Base-by-base conservation (phyloP, 2,888 invertebrate species). In the Piscicola geometra region DNA sequence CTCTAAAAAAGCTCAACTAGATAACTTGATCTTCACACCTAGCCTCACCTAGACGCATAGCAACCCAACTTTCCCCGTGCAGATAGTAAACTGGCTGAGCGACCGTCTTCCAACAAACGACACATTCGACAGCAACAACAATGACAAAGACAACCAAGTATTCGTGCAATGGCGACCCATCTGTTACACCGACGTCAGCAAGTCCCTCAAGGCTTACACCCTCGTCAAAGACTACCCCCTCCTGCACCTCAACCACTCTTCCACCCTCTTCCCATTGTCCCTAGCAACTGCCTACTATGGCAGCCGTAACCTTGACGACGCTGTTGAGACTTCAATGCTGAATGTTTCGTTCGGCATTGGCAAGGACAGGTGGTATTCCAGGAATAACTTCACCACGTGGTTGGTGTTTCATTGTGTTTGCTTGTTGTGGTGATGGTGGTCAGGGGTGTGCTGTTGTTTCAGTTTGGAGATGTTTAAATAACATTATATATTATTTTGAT, bases 141-240 rank as follows among this genome's bases (percentile, higher is more conserved):
- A 21, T 30, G 71, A 52, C 71, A 47, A 32, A 15, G n/a, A 71
- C 9, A 32, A 50, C 12, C 64, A 56, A 1, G 36, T 33, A 15
- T 73, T 73, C 64, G 73, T 73, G 9, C 73, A 73, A 33, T 73
- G 73, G 73, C 56, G 33, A 64, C 73, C 73, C 41, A 73, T 73
- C 15, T 33, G 73, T 32, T 73, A 73, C 73, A 35, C 56, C 12
- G 33, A 56, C 73, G 25, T 18, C 2, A 9, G 33, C 32, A 64
- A 33, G 41, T 73, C 73, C 2, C 33, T 73, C 12, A 2, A 33
- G 25, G 35, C 47, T n/a, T 25, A 50, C 25, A 73, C 64, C 21
- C 12, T 30, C 9, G 73, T 73, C 15, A 52, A 52, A 12, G 18
- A 47, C 36, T 60, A 73, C 41, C 15, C 32, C 15, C 9, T 32